These are phyloP conservation scores for Drosophila percnosoma DNA, from an alignment of 2,888 invertebrate species.

Conservation along the genomic window DNA sequence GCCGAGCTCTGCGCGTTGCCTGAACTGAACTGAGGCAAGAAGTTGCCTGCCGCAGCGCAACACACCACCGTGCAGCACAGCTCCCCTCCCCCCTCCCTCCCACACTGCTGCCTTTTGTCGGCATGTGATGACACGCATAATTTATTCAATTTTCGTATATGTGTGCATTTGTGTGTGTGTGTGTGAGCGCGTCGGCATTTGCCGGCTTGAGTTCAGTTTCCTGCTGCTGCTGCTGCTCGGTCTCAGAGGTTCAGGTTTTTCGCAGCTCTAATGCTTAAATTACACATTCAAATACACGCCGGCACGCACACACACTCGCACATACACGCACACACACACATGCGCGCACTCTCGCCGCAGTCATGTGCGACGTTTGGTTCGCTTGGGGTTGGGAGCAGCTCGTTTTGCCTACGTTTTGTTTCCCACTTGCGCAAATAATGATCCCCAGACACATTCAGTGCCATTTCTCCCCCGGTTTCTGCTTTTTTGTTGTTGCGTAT, in stretches of 20 bases:
- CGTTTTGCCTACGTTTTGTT: conserved; percentile 78
- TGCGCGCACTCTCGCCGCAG: conserved; percentile 59
- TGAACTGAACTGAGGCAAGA: conserved; percentile 20
- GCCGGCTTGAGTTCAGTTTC: conserved; percentile 38
- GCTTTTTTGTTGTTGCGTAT: conserved; percentile 59
- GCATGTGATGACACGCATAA: conserved; percentile 82
- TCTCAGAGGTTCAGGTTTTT: conserved; percentile 67
- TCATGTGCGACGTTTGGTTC: conserved; percentile 74
- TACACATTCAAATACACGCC: conserved; percentile 73
- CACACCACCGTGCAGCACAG: neutral
- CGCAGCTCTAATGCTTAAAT: conserved; percentile 80
- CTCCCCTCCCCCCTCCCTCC: neutral
- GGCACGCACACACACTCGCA: conserved; percentile 39
- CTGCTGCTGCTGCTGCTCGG: conserved; percentile 29
- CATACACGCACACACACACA: conserved; percentile 28
- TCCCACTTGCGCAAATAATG: conserved; percentile 80
- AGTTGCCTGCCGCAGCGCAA: conserved; percentile 24
- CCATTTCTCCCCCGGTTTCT: conserved; percentile 28
- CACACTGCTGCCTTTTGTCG: conserved; percentile 33
- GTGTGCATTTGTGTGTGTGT: conserved; percentile 24
- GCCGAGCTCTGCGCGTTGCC: conserved; percentile 37
- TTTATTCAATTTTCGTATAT: conserved; percentile 78
- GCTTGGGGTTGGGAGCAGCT: conserved; percentile 15
- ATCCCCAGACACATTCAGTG: conserved; percentile 77
- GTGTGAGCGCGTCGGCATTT: conserved; percentile 34